Percentiles rank a stretch among this genome's conserved stretches.
Conservation (phyloP, 2,888 invertebrate genomes). For the Quadroppia sp. region DNA sequence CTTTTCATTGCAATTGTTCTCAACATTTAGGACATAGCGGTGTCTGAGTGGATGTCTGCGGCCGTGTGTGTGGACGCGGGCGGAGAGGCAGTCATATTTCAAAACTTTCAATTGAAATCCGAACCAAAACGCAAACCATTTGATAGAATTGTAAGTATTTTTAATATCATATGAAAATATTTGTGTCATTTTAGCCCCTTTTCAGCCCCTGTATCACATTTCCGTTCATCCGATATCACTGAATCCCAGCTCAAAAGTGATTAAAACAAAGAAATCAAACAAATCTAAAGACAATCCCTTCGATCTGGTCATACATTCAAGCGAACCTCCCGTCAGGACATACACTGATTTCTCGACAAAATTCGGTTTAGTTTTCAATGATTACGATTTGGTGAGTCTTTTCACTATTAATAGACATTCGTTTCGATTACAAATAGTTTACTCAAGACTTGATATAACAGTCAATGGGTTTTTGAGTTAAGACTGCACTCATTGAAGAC, state of each 20-base stretch:
- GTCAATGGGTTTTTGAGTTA: too few species aligned
- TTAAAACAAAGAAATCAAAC: background rate
- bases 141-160: conserved; percentile 42
- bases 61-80: conserved; percentile 57
- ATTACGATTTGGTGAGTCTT: conserved; percentile 13
- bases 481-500: too few species aligned
- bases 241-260: background rate
- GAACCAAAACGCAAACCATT: conserved; percentile 46
- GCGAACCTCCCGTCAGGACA: background rate
- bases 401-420: conserved; percentile 5
- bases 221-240: too few species aligned
- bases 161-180: background rate
- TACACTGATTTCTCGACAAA: background rate
- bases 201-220: conserved; percentile 18
- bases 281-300: background rate
- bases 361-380: conserved; percentile 26
- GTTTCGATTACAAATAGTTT: background rate
- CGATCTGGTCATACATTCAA: background rate
- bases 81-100: conserved; percentile 52
- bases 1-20: background rate
- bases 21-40: conserved; percentile 40
- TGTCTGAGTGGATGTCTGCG: conserved; percentile 58
- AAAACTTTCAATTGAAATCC: conserved; percentile 43
- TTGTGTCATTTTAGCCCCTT: too few species aligned
- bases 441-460: too few species aligned